Percentiles rank a stretch among this genome's conserved stretches.
These are phyloP conservation scores for Chiloscyllium punctatum DNA, from an alignment of 2,797 vertebrate genomes.

Conservation along the genomic window DNA sequence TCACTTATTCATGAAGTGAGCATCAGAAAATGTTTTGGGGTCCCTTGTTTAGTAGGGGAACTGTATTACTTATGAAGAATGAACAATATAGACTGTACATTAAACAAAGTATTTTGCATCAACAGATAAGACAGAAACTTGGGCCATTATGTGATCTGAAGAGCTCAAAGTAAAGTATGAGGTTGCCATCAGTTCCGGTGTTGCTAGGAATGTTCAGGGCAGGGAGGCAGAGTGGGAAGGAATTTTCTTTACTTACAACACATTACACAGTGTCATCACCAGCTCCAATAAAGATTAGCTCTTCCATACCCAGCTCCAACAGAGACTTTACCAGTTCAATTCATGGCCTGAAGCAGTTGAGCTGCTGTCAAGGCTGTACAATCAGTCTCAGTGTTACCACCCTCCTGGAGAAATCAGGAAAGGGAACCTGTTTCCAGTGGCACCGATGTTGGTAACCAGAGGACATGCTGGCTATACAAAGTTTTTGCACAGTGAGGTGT, in stretches of 20 bases:
- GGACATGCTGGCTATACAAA: background rate
- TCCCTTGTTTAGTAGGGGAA: background rate
- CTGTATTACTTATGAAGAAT: background rate
- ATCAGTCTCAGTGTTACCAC: background rate
- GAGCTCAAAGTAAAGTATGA: background rate
- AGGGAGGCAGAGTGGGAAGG: background rate
- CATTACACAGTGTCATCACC: background rate
- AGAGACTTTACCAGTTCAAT: background rate
- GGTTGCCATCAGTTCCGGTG: background rate
- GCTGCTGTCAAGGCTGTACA: background rate
- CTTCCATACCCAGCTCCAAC: background rate
- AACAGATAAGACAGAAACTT: background rate
- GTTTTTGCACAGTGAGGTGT: background rate
- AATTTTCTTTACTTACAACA: background rate
- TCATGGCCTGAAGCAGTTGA: background rate
- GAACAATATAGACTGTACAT: background rate
- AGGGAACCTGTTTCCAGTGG: background rate
- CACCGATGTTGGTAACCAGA: background rate
- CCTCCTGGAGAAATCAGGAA: background rate
- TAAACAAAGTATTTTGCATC: background rate
- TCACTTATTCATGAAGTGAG: background rate
- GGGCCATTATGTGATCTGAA: background rate
- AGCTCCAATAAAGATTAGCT: background rate
- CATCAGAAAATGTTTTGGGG: background rate
- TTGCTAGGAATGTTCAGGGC: background rate